phyloP scores from a whole-genome alignment of 1,140 invertebrate genomes.

The Drosophila hydei region DNA sequence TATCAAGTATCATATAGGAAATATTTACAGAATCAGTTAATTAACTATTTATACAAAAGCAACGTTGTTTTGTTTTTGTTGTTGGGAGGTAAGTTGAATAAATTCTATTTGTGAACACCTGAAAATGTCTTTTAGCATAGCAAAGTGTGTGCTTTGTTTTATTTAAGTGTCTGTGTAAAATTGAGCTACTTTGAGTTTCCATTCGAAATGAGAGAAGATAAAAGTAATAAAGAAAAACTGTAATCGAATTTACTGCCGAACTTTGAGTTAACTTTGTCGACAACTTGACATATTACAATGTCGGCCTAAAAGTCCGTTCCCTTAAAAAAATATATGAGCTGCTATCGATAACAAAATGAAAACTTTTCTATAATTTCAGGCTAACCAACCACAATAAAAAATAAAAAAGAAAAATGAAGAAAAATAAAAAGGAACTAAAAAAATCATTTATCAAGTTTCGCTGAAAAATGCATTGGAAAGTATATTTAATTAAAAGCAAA shows the following conservation, averaged over 20 bases:
- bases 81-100: constrained; percentile 45
- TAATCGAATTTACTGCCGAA: constrained; percentile 41
- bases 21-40: constrained; percentile 53
- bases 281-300: constrained; percentile 68
- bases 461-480: constrained; percentile 54
- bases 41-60: constrained; percentile 41
- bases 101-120: constrained; percentile 70
- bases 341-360: constrained; percentile 49
- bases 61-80: not conserved
- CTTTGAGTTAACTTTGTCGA: constrained; percentile 53
- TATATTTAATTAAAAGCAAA: constrained; percentile 75
- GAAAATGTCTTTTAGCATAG: constrained; percentile 73
- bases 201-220: not conserved
- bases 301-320: constrained; percentile 16
- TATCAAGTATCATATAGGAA: constrained; percentile 20
- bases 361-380: constrained; percentile 40
- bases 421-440: constrained; percentile 18
- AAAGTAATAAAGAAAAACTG: constrained; percentile 12
- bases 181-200: constrained; percentile 61
- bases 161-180: constrained; percentile 49
- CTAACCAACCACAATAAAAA: constrained; percentile 37
- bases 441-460: constrained; percentile 74
- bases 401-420: not conserved
- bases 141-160: constrained; percentile 27
- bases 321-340: constrained; percentile 27